phyloP scores from a whole-genome alignment of 2,113 vertebrate species.

The Gopherus evgoodei region DNA sequence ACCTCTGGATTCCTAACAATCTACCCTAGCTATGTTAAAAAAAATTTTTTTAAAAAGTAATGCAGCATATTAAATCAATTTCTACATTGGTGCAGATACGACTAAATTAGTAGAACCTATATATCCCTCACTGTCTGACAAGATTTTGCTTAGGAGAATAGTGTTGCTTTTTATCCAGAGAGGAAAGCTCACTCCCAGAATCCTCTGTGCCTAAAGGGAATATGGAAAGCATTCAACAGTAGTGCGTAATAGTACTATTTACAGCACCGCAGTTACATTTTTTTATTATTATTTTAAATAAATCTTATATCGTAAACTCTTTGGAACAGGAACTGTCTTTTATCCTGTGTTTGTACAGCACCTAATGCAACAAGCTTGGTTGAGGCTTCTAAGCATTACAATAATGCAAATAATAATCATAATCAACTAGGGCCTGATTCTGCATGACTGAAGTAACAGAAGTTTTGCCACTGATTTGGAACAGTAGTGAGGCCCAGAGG shows the following conservation, averaged over 20 bases:
- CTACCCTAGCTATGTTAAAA: background rate
- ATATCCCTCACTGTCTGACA: background rate
- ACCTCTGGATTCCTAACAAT: background rate
- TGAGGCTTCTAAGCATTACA: background rate
- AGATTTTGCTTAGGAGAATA: background rate
- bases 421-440: background rate
- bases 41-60: background rate
- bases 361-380: rapidly evolving
- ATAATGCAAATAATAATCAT: background rate
- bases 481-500: background rate
- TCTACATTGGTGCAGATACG: background rate
- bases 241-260: background rate
- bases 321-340: background rate
- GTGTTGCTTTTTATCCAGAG: background rate
- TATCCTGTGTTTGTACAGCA: background rate
- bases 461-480: background rate
- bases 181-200: background rate
- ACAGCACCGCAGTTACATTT: background rate
- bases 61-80: background rate
- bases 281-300: background rate
- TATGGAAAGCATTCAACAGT: background rate
- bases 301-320: background rate
- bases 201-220: background rate
- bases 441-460: background rate
- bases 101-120: background rate